Percentiles rank a stretch among this genome's conserved stretches.
These are phyloP conservation scores for Drosophila peninsularis DNA, from an alignment of 2,888 invertebrate species.

Conservation along the genomic window DNA sequence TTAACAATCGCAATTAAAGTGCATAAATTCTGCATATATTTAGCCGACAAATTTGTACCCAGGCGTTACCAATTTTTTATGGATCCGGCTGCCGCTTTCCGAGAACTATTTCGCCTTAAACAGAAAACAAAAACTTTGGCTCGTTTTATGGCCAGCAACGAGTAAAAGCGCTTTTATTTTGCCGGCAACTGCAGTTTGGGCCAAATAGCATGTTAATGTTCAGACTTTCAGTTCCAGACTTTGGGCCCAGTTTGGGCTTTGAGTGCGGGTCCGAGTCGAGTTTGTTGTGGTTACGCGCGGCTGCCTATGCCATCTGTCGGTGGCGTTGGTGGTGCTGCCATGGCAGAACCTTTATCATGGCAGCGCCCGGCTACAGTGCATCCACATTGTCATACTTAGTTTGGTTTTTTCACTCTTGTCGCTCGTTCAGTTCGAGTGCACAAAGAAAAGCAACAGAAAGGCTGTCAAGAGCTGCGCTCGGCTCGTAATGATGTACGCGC, in stretches of 20 bases:
- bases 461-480: slow-evolving; percentile 22
- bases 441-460: slow-evolving; percentile 70
- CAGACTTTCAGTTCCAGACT: slow-evolving; percentile 38
- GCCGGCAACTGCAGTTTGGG: slow-evolving; percentile 51
- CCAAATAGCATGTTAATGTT: slow-evolving; percentile 59
- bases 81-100: slow-evolving; percentile 33
- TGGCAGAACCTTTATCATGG: slow-evolving; percentile 78
- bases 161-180: slow-evolving; percentile 34
- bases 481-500: slow-evolving; percentile 39
- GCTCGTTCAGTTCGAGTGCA: slow-evolving; percentile 78
- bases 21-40: slow-evolving; percentile 18
- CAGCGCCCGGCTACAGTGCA: slow-evolving; percentile 27
- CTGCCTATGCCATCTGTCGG: slow-evolving; percentile 41
- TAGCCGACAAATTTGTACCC: slow-evolving; percentile 9
- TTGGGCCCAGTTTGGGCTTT: slow-evolving; percentile 21
- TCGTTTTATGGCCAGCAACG: slow-evolving; percentile 26
- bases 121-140: slow-evolving; percentile 25
- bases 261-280: slow-evolving; percentile 25
- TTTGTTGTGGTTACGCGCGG: slow-evolving; percentile 71
- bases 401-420: slow-evolving; percentile 49
- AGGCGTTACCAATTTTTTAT: slow-evolving; percentile 7
- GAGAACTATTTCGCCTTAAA: slow-evolving; percentile 37
- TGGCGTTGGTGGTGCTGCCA: slow-evolving; percentile 30
- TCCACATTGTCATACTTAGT: slow-evolving; percentile 52
- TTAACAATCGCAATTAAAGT: slow-evolving; percentile 1